Percentiles rank a stretch among this genome's conserved stretches.
These are phyloP conservation scores for Ophion slaviceki DNA, from an alignment of 2,888 invertebrate genomes.

Conservation along the genomic window DNA sequence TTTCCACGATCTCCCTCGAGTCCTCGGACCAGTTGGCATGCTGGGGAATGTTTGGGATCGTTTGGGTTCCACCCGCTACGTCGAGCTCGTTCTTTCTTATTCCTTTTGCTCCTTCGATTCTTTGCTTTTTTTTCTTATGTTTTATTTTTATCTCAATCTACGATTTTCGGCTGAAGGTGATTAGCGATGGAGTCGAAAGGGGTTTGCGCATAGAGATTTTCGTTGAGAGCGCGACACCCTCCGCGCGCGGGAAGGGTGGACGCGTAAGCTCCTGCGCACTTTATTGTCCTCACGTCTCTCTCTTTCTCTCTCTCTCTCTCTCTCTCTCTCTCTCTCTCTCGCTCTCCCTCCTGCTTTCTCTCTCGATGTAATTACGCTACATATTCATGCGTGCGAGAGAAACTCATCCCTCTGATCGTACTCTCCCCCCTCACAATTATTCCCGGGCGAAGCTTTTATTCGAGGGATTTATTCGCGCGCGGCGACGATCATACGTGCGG, in stretches of 20 bases:
- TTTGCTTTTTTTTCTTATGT: not conserved
- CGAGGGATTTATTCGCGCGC: not conserved
- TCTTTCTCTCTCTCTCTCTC: too few relatives aligned
- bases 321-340: too few relatives aligned
- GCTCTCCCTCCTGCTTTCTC: too few relatives aligned
- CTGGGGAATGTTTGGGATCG: not conserved
- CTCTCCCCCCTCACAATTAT: slow-evolving; percentile 6
- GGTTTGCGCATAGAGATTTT: not conserved
- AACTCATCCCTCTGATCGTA: not conserved
- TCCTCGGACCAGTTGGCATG: not conserved
- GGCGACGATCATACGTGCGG: slow-evolving; percentile 39
- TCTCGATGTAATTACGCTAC: slow-evolving; percentile 21
- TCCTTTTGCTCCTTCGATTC: not conserved
- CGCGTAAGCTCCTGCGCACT: slow-evolving; percentile 36
- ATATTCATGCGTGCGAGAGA: not conserved
- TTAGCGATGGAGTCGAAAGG: slow-evolving; percentile 14
- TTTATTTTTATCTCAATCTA: not conserved
- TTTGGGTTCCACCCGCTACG: not conserved
- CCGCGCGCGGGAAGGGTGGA: slow-evolving; percentile 55
- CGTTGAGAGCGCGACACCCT: slow-evolving; percentile 43
- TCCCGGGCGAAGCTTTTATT: not conserved
- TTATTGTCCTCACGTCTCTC: slow-evolving; percentile 11
- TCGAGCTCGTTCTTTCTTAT: not conserved
- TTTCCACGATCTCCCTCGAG: not conserved
- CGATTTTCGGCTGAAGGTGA: not conserved